phyloP scores from a whole-genome alignment of 2,113 vertebrate genomes.

The Rallus limicola region DNA sequence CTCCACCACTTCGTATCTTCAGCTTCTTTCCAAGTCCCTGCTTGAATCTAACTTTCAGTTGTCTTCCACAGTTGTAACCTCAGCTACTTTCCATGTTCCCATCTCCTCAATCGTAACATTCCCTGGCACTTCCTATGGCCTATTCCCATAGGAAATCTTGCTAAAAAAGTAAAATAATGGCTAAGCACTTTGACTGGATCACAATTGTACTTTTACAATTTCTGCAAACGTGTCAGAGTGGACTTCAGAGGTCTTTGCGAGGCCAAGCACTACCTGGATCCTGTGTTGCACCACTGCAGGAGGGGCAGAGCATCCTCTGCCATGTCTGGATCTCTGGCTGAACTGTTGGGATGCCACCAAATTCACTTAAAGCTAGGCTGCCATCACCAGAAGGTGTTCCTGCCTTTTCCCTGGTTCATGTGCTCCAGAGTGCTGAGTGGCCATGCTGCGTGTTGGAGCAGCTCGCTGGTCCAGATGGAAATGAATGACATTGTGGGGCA shows the following conservation, averaged over 20 bases:
- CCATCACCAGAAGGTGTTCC: neutral
- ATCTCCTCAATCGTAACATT: neutral
- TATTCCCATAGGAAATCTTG: neutral
- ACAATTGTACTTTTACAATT: neutral
- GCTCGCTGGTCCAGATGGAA: neutral
- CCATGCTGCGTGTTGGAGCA: accelerated
- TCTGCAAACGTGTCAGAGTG: neutral
- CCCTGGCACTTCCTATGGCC: neutral
- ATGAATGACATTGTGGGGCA: neutral
- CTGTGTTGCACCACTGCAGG: neutral
- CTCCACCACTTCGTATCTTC: neutral
- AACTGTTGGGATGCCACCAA: neutral
- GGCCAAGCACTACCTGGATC: neutral
- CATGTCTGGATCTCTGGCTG: neutral
- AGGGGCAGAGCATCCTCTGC: neutral
- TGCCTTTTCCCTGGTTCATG: neutral
- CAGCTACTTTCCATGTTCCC: neutral
- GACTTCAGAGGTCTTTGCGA: neutral
- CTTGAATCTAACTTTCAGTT: neutral
- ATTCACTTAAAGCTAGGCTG: neutral
- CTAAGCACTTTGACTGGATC: neutral
- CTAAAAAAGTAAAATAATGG: neutral
- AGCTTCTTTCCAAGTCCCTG: neutral
- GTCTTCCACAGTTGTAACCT: neutral
- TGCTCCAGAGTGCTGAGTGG: neutral